These are phyloP conservation scores for Ceyx cyanopectus DNA, from an alignment of 2,113 vertebrate species.

Conservation along the genomic window DNA sequence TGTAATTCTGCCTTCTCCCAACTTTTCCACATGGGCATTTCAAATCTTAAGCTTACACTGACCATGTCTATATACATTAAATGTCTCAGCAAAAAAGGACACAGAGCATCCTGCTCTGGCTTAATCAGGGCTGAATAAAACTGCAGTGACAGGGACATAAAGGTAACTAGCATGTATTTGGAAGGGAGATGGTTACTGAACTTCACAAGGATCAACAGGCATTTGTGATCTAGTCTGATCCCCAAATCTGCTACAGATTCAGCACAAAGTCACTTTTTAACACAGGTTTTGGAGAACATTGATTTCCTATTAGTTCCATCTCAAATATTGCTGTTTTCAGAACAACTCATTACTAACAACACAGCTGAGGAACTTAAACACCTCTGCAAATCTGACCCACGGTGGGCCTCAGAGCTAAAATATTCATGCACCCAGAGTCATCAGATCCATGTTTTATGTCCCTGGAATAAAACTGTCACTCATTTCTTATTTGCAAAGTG, in stretches of 20 bases:
- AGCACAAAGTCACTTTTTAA: background rate
- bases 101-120: background rate
- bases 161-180: background rate
- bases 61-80: background rate
- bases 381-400: background rate
- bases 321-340: background rate
- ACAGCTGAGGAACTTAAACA: background rate
- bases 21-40: background rate
- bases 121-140: background rate
- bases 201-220: background rate
- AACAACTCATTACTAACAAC: background rate
- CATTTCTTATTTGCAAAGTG: slow-evolving; percentile 12
- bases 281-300: background rate
- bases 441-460: background rate
- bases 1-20: background rate
- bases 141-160: background rate
- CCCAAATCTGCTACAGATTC: background rate
- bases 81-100: background rate
- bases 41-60: background rate
- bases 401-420: background rate
- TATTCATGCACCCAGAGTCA: background rate
- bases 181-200: background rate
- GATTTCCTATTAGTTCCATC: background rate
- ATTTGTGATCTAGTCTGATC: background rate
- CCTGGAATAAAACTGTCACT: background rate